Evolutionary conservation across 2,797 vertebrate species (phyloP), one percentile per base, ranked within the genome.

Genomic region (Siniperca obscura): DNA sequence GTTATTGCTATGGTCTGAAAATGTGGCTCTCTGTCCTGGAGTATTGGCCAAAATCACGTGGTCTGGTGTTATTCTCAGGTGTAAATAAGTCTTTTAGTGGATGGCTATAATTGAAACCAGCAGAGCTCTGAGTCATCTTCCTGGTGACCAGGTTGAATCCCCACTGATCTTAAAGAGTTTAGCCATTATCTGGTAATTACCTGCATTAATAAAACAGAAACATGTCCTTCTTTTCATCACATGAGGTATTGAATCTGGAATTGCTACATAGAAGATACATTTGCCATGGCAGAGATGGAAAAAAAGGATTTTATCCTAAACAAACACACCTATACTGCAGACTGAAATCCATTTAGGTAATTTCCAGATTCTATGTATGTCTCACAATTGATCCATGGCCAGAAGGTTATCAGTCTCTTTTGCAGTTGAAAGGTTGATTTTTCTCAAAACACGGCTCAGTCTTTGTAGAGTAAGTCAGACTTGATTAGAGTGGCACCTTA

Each of bases 371-470:
- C 44, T 60, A 21, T 57, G 40, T 21, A 57, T 22, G 46, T 27
- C 2, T 22, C 13, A 25, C 42, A 44, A 3, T 22, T 70, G 52
- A 42, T 57, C 25, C 10, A 14, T 34, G 3, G 19, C 27, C 53
- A 55, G n/a, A 62, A 34, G 6, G 22, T 61, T 38, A 42, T 65
- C 21, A 53, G 38, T 25, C 27, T 38, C 14, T 14, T 48, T 40
- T 67, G 34, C 14, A 62, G 21, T 17, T 85, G 13, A 70, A 64
- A 67, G 12, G 6, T 40, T 3, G 40, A 67, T 82, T 82, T 66
- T 76, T 46, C 3, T 11, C 3, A 52, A 67, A 56, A 67, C 22
- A 66, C 1, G 0, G 3, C 25, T 55, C 7, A 14, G 14, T 60
- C 68, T 27, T 46, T 66, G 3, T 53, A 71, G 19, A 64, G 12